Percentiles rank a stretch among this genome's conserved stretches.
Evolutionary conservation across 2,113 vertebrate species (phyloP).

Genomic region (Chelonoidis abingdonii): DNA sequence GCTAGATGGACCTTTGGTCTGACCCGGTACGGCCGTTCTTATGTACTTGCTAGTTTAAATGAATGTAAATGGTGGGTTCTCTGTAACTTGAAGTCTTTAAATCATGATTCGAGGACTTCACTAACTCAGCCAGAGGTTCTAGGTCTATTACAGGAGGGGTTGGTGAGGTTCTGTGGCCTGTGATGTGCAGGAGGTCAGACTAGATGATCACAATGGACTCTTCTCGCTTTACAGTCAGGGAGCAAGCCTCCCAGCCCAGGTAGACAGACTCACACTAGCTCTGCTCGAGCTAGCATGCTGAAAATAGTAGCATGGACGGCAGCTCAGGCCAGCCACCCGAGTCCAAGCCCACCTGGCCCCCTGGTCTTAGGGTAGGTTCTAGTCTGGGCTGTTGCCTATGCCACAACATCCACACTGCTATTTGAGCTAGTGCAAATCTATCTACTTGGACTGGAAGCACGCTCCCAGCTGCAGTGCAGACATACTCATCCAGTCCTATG

Average conservation of each 20-base stretch:
- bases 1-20: no score
- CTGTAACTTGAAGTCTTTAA: neutral
- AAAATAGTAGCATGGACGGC: neutral
- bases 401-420: neutral
- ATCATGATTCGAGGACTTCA: neutral
- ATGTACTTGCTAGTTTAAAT: no score
- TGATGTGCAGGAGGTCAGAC: neutral
- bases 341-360: neutral
- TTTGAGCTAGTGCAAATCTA: neutral
- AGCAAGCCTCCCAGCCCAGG: neutral
- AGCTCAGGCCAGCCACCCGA: neutral
- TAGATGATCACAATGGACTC: neutral
- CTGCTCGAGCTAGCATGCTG: neutral
- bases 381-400: neutral
- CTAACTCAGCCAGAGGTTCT: neutral
- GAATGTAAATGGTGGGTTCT: no score
- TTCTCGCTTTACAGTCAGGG: neutral
- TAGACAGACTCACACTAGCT: neutral
- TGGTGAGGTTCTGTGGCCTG: neutral
- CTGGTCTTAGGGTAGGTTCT: neutral
- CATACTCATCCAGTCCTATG: neutral
- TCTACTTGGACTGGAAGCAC: neutral
- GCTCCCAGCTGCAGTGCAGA: neutral
- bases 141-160: no score
- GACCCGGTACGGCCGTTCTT: no score